Evolutionary conservation across 2,888 invertebrate species (phyloP).

Genomic region (Trissolcus brochymenae): DNA sequence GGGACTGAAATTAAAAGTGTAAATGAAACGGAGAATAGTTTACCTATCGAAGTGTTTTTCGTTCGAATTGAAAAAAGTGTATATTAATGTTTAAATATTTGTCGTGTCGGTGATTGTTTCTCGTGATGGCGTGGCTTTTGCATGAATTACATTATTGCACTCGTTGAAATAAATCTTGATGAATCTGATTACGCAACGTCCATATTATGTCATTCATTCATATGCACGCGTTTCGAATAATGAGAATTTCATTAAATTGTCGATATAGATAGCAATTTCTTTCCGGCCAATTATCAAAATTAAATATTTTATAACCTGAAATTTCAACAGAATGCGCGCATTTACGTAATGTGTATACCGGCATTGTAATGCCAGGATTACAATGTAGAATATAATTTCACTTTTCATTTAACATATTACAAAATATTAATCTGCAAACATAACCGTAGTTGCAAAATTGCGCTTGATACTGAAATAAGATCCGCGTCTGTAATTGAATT

Average conservation of each 20-base stretch:
- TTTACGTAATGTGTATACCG: conserved; percentile 19
- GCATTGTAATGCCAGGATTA: conserved; percentile 18
- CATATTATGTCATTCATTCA: conserved; percentile 22
- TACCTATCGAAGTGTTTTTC: background rate
- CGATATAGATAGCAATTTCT: conserved; percentile 15
- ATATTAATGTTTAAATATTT: background rate
- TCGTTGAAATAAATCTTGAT: conserved; percentile 17
- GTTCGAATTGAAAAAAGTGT: background rate
- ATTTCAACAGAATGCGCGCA: conserved; percentile 17
- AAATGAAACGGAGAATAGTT: background rate
- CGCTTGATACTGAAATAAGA: no score
- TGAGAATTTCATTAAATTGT: conserved; percentile 20
- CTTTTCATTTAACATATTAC: conserved; percentile 27
- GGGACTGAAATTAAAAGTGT: background rate
- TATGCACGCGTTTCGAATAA: conserved; percentile 7
- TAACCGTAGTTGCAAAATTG: no score
- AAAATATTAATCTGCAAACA: conserved; percentile 4
- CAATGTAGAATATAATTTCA: conserved; percentile 30
- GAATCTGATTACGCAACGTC: conserved; percentile 18
- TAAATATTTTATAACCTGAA: conserved; percentile 9
- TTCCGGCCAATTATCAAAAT: conserved; percentile 20
- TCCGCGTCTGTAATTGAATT: no score
- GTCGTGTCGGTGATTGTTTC: background rate
- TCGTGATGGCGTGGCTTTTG: background rate
- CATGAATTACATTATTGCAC: background rate